phyloP scores from a whole-genome alignment of 2,113 vertebrate species.

The Bubo blakistoni region DNA sequence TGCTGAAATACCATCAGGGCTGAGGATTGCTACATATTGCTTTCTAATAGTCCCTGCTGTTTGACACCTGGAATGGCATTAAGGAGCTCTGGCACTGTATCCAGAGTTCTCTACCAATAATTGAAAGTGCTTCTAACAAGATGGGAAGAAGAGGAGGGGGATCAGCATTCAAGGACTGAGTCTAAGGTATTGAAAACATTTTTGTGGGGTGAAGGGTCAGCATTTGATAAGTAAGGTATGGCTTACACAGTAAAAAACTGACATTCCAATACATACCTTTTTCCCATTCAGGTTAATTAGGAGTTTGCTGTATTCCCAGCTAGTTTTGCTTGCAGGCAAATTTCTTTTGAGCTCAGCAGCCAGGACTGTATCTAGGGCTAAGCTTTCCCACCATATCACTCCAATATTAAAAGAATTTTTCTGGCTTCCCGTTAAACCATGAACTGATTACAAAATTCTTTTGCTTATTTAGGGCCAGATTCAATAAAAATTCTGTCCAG shows the following conservation, averaged over 20 bases:
- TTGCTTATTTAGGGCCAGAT: constrained; percentile 55
- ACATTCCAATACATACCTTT: neutral
- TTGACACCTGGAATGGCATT: constrained; percentile 18
- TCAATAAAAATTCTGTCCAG: constrained; percentile 49
- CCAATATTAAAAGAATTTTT: constrained; percentile 57
- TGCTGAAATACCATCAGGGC: neutral
- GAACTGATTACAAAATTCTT: constrained; percentile 61
- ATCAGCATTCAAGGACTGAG: neutral
- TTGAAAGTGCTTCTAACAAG: neutral
- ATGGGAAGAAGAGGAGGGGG: neutral
- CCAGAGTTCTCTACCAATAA: neutral
- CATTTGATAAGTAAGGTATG: neutral
- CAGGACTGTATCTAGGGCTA: constrained; percentile 29
- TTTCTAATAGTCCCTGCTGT: constrained; percentile 1
- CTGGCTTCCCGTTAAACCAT: constrained; percentile 52
- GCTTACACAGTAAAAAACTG: neutral
- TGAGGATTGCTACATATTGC: neutral
- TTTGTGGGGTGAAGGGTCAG: neutral
- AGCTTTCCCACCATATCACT: constrained; percentile 56
- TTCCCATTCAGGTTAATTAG: neutral
- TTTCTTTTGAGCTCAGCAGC: constrained; percentile 48
- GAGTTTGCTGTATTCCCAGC: neutral
- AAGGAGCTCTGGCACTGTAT: neutral
- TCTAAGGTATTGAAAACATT: neutral
- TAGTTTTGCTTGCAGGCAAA: constrained; percentile 48